These are phyloP conservation scores for Chalcosyrphus nemorum DNA, from an alignment of 2,888 invertebrate genomes.

Conservation along the genomic window DNA sequence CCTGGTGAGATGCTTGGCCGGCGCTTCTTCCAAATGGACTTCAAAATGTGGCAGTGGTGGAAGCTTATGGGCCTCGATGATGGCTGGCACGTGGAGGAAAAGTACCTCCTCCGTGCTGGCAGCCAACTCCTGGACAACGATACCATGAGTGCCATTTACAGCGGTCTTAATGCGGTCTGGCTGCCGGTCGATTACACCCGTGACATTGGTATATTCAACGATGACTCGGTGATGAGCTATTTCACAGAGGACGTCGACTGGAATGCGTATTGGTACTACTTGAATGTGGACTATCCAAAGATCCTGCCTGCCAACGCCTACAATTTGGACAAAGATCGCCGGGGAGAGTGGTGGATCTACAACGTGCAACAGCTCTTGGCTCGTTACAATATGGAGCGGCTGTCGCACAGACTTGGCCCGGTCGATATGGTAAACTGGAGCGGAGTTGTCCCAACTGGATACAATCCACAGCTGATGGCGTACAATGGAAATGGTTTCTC, in stretches of 20 bases:
- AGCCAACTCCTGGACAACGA: conserved; percentile 75
- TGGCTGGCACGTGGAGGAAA: conserved; percentile 76
- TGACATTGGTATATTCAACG: conserved; percentile 81
- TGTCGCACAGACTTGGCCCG: conserved; percentile 87
- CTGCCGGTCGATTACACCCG: conserved; percentile 85
- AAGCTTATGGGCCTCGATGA: conserved; percentile 79
- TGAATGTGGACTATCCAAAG: conserved; percentile 85
- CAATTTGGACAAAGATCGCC: conserved; percentile 83
- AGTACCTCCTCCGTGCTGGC: conserved; percentile 77
- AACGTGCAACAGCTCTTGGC: conserved; percentile 87
- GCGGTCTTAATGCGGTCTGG: conserved; percentile 76
- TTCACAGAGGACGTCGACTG: conserved; percentile 89
- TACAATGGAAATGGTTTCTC: conserved; percentile 87
- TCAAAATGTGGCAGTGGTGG: conserved; percentile 79
- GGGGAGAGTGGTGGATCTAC: conserved; percentile 87
- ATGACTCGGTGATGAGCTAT: conserved; percentile 85
- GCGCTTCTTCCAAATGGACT: conserved; percentile 76
- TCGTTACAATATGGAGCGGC: conserved; percentile 89
- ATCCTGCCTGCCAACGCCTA: conserved; percentile 85
- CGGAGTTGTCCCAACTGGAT: conserved; percentile 84
- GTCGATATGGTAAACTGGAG: conserved; percentile 84
- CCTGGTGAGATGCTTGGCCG: background rate
- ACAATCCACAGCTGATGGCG: conserved; percentile 85
- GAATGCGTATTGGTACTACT: conserved; percentile 86
- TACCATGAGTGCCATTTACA: conserved; percentile 75